Conservation (phyloP, 2,888 invertebrate species). For the Aphodius granarius region DNA sequence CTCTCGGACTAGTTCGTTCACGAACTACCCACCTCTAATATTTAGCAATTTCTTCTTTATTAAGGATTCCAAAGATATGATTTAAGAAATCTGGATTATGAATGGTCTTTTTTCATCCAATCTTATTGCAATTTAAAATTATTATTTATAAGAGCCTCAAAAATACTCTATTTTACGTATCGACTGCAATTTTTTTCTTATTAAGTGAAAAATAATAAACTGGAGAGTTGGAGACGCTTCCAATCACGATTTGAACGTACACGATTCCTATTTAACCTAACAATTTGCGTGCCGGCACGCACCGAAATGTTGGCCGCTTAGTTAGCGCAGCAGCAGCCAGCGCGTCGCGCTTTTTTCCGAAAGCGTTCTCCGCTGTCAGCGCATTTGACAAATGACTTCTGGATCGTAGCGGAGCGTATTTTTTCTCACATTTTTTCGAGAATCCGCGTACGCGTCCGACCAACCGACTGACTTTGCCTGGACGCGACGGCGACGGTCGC, state of each 20-base stretch:
- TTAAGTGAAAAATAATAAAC: not conserved
- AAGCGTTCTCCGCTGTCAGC: slow-evolving; percentile 13
- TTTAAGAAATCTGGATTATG: no score
- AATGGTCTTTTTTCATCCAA: no score
- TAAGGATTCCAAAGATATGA: no score
- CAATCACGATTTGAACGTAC: not conserved
- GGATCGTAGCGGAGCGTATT: not conserved
- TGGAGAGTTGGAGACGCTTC: not conserved
- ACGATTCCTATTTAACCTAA: not conserved
- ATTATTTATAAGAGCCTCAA: no score
- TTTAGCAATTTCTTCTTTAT: no score
- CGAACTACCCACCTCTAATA: no score
- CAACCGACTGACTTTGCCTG: no score
- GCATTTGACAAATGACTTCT: slow-evolving; percentile 6
- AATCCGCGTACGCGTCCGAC: not conserved
- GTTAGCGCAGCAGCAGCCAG: not conserved
- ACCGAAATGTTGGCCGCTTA: not conserved
- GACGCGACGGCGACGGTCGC: not conserved
- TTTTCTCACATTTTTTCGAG: not conserved
- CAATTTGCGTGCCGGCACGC: not conserved
- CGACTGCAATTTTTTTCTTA: no score
- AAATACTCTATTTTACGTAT: no score
- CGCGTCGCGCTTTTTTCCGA: slow-evolving; percentile 6
- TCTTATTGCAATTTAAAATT: no score
- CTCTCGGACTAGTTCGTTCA: no score